Conservation (phyloP, 2,888 invertebrate genomes). For the Apodemia zela region DNA sequence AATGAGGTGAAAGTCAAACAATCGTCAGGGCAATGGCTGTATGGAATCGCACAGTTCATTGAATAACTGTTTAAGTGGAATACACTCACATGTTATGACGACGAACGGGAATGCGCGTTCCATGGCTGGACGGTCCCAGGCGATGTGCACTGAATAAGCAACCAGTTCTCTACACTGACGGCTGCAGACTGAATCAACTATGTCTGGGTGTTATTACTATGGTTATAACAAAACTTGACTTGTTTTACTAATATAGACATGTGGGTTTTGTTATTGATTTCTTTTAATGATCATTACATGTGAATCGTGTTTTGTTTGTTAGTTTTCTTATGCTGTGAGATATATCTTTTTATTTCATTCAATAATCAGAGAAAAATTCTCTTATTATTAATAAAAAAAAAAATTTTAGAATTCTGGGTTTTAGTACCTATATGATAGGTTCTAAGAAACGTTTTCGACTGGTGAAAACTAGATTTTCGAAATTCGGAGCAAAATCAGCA, state of each 20-base stretch:
- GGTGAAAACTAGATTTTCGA: no score
- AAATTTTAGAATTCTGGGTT: no score
- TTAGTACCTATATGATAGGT: no score
- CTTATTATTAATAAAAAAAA: no score
- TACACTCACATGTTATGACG: constrained; percentile 66
- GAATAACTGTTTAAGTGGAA: constrained; percentile 17
- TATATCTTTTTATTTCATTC: no score
- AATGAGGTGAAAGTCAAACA: constrained; percentile 19
- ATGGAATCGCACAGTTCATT: constrained; percentile 16
- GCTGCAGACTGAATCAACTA: constrained; percentile 21
- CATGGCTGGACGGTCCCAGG: constrained; percentile 46
- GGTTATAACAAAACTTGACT: background rate
- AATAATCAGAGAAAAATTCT: no score
- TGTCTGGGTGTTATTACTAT: background rate
- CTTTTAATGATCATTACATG: background rate
- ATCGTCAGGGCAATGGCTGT: constrained; percentile 19
- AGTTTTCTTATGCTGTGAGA: no score
- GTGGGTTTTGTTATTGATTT: constrained; percentile 6
- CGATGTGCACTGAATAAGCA: constrained; percentile 35
- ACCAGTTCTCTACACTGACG: constrained; percentile 7
- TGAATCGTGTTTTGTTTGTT: no score
- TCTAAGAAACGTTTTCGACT: no score
- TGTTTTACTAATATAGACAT: background rate
- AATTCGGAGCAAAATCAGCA: no score
- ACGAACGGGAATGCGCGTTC: constrained; percentile 56